phyloP scores from a whole-genome alignment of 2,113 vertebrate species.

The Hemiscyllium ocellatum region DNA sequence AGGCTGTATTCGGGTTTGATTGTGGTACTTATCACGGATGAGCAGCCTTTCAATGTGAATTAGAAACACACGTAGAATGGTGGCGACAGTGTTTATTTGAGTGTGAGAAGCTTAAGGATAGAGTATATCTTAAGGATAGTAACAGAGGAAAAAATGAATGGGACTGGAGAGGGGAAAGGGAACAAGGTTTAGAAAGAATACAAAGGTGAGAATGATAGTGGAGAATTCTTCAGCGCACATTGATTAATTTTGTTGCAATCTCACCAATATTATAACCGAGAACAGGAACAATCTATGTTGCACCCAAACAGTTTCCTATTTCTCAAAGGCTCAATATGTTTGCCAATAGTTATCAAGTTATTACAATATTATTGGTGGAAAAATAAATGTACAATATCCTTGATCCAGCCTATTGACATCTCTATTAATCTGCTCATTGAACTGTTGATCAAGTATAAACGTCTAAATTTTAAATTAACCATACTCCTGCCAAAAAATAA shows the following conservation, averaged over 20 bases:
- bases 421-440: conserved; percentile 19
- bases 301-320: neutral
- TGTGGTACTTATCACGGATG: neutral
- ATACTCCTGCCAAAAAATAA: neutral
- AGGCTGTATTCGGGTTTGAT: neutral
- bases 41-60: neutral
- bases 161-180: neutral
- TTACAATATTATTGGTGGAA: conserved; percentile 1
- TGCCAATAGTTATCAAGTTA: neutral
- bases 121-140: neutral
- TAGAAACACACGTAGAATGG: neutral
- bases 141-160: neutral
- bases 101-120: neutral
- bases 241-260: neutral
- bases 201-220: neutral
- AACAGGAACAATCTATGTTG: neutral
- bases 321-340: neutral
- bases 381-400: neutral
- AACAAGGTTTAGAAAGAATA: neutral
- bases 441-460: neutral
- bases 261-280: neutral
- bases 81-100: neutral
- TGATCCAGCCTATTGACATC: conserved; percentile 5
- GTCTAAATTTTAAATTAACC: conserved; percentile 5
- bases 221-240: neutral